Evolutionary conservation across 2,113 vertebrate genomes (phyloP).

Genomic region (Urocitellus parryii): DNA sequence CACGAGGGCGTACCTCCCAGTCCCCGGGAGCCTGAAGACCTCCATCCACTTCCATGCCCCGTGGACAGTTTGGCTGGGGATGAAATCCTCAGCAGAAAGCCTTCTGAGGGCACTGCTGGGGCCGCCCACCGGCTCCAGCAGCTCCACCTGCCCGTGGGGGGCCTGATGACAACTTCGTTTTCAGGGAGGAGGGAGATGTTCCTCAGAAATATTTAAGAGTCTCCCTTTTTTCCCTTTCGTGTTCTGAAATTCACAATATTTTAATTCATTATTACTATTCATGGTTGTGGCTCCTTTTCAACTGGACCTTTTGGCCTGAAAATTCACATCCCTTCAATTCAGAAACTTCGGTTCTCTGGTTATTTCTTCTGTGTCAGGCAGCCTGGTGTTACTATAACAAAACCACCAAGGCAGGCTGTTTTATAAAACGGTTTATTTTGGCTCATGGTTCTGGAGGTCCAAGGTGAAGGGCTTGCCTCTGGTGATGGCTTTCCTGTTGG

Average conservation of each 20-base stretch:
- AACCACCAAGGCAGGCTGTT: too few relatives aligned
- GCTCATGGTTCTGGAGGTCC: background rate
- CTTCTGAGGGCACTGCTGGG: background rate
- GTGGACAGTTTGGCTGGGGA: background rate
- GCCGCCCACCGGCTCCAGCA: background rate
- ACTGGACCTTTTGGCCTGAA: background rate
- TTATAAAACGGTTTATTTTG: background rate
- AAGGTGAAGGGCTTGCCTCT: background rate
- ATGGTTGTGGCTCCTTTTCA: background rate
- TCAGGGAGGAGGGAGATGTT: too few relatives aligned
- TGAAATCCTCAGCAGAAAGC: background rate
- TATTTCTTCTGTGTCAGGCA: background rate
- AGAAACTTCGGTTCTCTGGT: too few relatives aligned
- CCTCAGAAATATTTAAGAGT: background rate
- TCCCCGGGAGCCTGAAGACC: background rate
- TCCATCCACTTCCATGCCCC: too few relatives aligned
- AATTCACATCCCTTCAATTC: accelerated
- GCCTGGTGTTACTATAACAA: background rate
- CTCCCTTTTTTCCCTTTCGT: too few relatives aligned
- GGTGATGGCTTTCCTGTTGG: too few relatives aligned
- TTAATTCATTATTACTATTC: background rate
- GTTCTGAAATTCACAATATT: background rate
- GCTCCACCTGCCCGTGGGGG: too few relatives aligned
- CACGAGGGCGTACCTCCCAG: background rate
- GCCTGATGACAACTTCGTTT: too few relatives aligned